phyloP scores from a whole-genome alignment of 2,113 vertebrate species.

The Coreoperca whiteheadi region DNA sequence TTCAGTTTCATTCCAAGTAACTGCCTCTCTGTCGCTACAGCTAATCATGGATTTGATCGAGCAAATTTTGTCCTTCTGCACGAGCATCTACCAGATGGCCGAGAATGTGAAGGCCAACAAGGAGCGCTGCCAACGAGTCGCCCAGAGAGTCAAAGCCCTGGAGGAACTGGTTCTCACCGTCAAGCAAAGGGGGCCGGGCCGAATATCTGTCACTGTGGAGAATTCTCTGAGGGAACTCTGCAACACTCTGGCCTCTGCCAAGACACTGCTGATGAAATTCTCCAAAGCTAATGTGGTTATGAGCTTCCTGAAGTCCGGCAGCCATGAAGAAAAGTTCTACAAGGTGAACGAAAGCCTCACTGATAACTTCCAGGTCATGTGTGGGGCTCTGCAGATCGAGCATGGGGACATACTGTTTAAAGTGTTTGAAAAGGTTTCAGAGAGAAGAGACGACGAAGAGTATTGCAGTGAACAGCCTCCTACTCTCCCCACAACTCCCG shows the following conservation, averaged over 20 bases:
- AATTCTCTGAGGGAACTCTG: slow-evolving; percentile 5
- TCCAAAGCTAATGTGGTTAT: rapidly evolving
- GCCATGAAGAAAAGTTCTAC: background rate
- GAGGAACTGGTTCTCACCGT: slow-evolving; percentile 5
- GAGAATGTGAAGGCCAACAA: slow-evolving; percentile 19
- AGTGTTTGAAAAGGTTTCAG: background rate
- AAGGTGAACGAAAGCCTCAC: slow-evolving; percentile 17
- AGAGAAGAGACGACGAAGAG: background rate
- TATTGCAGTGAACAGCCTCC: background rate
- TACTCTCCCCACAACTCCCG: too few species aligned
- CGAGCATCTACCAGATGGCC: background rate
- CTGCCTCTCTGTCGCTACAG: background rate
- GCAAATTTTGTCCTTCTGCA: rapidly evolving
- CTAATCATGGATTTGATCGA: background rate
- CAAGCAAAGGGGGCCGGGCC: background rate
- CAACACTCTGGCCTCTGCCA: background rate
- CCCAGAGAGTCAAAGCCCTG: slow-evolving; percentile 5
- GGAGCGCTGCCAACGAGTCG: slow-evolving; percentile 16
- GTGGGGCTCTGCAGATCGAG: slow-evolving; percentile 16
- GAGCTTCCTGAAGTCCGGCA: background rate
- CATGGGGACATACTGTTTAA: background rate
- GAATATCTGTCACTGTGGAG: background rate
- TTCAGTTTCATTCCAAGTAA: background rate
- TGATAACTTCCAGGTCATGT: slow-evolving; percentile 15
- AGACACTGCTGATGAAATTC: background rate